Evolutionary conservation across 2,113 vertebrate species (phyloP), one percentile per base, ranked within the genome.

Genomic region (Chauna torquata): DNA sequence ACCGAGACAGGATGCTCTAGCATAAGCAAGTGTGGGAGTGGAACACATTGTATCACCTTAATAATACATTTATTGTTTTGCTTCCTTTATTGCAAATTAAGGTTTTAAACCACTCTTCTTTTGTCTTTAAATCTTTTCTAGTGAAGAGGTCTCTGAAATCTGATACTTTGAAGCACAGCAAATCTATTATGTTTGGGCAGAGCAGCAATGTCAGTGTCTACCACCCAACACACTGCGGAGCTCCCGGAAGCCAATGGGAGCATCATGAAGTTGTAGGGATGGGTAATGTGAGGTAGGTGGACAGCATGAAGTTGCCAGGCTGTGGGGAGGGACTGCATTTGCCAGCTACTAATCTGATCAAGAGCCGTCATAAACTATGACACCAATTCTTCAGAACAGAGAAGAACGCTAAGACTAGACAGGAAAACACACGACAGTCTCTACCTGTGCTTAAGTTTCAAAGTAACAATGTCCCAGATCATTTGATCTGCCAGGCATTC

Each of bases 401-500:
- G 54, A 80, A 86, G 20, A 92, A 84, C 6, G 18, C 52, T 69
- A 77, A 95, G 88, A 82, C 80, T 79, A 83, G 91, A 91, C 69
- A 77, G 86, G 82, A 94, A 92, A 92, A 92, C 8, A 4, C 49
- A 54, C 64, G 88, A 84, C 70, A 69, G 62, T 62, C 44, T 87
- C 91, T 84, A 84, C 69, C 83, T 87, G 76, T 22, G 10, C 65
- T 92, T 61, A 76, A 89, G 62, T 92, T 92, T 82, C 91, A 91
- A 42, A 91, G 30, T 54, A 92, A 82, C 74, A 72, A 92, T 4
- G 18, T 82, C 84, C 81, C 83, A 82, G 24, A 82, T 68, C 25
- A 87, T 27, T 88, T 72, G 65, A 97, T 91, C 84, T 79, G 89
- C 78, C 93, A 94, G 84, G 97, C 97, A 97, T 95, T 95, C 91